Base-by-base conservation (phyloP, 2,888 invertebrate species). In the Aproaerema taeniolella region DNA sequence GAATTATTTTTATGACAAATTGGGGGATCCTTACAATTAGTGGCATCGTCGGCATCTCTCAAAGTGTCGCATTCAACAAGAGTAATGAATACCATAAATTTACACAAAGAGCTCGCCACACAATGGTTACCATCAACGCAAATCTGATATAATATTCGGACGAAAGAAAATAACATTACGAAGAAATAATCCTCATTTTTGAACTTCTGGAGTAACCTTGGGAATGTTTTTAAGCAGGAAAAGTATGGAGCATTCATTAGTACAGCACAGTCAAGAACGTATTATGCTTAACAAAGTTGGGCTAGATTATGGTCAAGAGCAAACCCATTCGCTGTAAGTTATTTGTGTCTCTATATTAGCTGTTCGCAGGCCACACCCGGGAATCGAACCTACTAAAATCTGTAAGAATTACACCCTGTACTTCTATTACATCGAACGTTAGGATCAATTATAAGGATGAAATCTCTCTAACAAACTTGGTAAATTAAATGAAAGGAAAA, bases 41-140 rank as follows among this genome's bases (percentile, higher is more conserved):
- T 67, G 67, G 61, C 71, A 68, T 67, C 67, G 69, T 63, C 28
- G 37, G 36, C 57, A 63, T 66, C 72, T 68, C 68, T 70, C 72
- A 71, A 71, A 75, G 75, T 72, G 67, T 75, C 76, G 68, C 72
- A 72, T 78, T 76, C 70, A 71, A 69, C 70, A 69, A 74, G 66
- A 77, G 69, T 76, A 77, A 79, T 79, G 74, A 73, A 68, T 67
- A 67, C 66, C 70, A 76, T 79, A 76, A 79, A 78, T 79, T 71
- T 58, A 46, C 55, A 61, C 64, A 58, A 62, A 61, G 62, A 66
- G 61, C 67, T 61, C 62, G 63, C 67, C 68, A 39, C 31, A 43
- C 43, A 43, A 39, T 39, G 28, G 35, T 9, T n/a, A 26, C 39
- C 39, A 16, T 33, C 30, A 17, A 15, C 37, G 30, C 43, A 43